Evolutionary conservation across 2,888 invertebrate genomes (phyloP).

Genomic region (Stenoptilia bipunctidactyla): DNA sequence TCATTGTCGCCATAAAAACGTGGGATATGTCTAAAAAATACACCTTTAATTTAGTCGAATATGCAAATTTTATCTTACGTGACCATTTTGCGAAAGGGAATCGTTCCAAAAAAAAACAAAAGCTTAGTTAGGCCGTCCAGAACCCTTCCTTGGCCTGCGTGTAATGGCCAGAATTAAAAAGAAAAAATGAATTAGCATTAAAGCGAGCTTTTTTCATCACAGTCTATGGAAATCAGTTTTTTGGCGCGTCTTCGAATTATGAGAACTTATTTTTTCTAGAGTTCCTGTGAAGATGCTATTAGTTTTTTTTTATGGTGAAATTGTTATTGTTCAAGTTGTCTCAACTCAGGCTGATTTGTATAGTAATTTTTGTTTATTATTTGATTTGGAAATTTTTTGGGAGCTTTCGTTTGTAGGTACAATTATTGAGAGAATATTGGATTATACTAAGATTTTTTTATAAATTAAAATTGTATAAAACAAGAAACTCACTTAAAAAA

Average conservation of each 20-base stretch:
- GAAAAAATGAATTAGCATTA: slow-evolving; percentile 59
- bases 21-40: slow-evolving; percentile 57
- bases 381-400: no score
- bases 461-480: no score
- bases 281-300: slow-evolving; percentile 28
- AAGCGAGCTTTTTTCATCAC: slow-evolving; percentile 35
- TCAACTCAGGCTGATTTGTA: no score
- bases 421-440: no score
- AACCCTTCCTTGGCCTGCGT: slow-evolving; percentile 47
- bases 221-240: slow-evolving; percentile 37
- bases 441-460: no score
- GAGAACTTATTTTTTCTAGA: slow-evolving; percentile 57
- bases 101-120: slow-evolving; percentile 51
- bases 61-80: slow-evolving; percentile 60
- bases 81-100: slow-evolving; percentile 64
- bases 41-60: slow-evolving; percentile 57
- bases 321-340: no score
- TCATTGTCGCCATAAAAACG: slow-evolving; percentile 53
- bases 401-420: no score
- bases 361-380: no score
- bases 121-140: slow-evolving; percentile 38
- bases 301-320: no score
- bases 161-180: slow-evolving; percentile 54
- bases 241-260: slow-evolving; percentile 25
- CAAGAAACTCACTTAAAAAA: no score